A percentile compares a stretch with the other conserved stretches of the same genome.
These are phyloP conservation scores for Pogonomyrmex californicus DNA, from an alignment of 1,140 invertebrate species.

Conservation along the genomic window DNA sequence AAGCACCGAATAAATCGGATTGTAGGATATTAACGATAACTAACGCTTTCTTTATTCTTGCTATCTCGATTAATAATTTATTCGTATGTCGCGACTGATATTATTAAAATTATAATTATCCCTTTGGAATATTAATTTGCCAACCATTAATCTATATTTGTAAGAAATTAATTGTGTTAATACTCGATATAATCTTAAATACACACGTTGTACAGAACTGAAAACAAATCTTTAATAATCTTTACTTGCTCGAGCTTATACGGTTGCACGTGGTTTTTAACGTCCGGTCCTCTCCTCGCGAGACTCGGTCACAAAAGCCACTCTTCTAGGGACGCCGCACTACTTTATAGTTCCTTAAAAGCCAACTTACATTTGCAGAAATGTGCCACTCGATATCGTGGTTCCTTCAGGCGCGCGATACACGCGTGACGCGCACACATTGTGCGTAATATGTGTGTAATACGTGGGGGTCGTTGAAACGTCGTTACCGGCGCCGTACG, in stretches of 20 bases:
- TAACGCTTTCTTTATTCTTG: too few relatives aligned
- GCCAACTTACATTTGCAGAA: slow-evolving; percentile 69
- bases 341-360: slow-evolving; percentile 84
- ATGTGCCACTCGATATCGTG: slow-evolving; percentile 34
- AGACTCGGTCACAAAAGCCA: slow-evolving; percentile 61
- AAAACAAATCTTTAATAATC: too few relatives aligned
- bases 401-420: slow-evolving; percentile 3
- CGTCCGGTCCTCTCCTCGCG: background rate
- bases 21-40: background rate
- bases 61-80: too few relatives aligned
- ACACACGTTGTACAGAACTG: too few relatives aligned
- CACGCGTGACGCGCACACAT: background rate
- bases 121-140: too few relatives aligned
- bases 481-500: slow-evolving; percentile 65
- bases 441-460: slow-evolving; percentile 12
- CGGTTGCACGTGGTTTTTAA: background rate
- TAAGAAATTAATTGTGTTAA: too few relatives aligned
- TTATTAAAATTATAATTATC: too few relatives aligned
- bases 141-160: too few relatives aligned
- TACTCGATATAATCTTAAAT: too few relatives aligned
- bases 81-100: too few relatives aligned
- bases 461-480: slow-evolving; percentile 37
- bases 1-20: background rate
- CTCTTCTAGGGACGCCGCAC: slow-evolving; percentile 62
- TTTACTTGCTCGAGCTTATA: slow-evolving; percentile 13